Base-by-base conservation (phyloP, 2,113 vertebrate species). In the Piprites chloris region DNA sequence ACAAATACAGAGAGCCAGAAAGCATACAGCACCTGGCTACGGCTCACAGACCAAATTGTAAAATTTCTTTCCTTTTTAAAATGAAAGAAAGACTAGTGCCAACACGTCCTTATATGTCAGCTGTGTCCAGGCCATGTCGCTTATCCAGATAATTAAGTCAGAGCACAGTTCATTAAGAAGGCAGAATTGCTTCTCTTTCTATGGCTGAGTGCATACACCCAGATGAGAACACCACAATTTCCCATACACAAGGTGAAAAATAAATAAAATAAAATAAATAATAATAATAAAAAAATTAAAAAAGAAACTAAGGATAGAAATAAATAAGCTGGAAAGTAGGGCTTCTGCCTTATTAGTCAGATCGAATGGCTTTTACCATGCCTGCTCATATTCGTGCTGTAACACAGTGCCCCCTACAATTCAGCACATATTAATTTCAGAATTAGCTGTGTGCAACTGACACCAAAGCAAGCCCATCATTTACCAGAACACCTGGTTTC, bases 401-500 rank as follows among this genome's bases (percentile, higher is more conserved):
- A 82, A 66, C 44, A 50, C 26, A 90, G 63, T 95, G 91, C 80
- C 73, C 84, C 37, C 92, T 95, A 67, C 27, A 72, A 77, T 56
- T 56, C 77, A 69, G 49, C 32, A 33, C 22, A 27, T 61, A 73
- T 63, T 94, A 63, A 59, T 92, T 89, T 92, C 24, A 27, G 68
- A 56, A 92, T 85, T 63, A 80, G 27, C 37, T 83, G 37, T 28
- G 58, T 1, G 2, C 55, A 66, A 85, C 44, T 44, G 58, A 83
- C 73, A 88, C 80, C 85, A 87, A 92, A 92, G 39, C 44, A 90
- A 16, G 37, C 37, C 72, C 81, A 62, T 24, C 28, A 19, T 71
- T 96, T 96, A 19, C 72, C 65, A 78, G 75, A 86, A 46, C 91
- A 90, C 66, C 84, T 96, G 88, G 35, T 59, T 90, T 82, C 15